Evolutionary conservation across 1,140 invertebrate genomes (phyloP).

Genomic region (Microplitis demolitor): DNA sequence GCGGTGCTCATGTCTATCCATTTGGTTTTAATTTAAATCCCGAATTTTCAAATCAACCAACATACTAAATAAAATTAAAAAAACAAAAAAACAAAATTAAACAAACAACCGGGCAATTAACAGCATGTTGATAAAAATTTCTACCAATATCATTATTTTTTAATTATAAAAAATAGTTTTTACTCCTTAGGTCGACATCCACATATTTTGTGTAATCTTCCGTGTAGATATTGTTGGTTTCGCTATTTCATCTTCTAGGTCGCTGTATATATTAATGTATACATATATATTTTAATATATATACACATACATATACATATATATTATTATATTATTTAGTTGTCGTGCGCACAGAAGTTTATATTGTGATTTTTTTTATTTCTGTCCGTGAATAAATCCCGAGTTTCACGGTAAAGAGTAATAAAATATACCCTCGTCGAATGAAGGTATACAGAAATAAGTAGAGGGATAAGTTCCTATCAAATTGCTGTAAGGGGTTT

Average conservation of each 20-base stretch:
- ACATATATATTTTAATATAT: neutral
- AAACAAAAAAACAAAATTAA: conserved; percentile 3
- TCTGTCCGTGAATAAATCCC: too few species aligned
- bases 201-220: conserved; percentile 23
- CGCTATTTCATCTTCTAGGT: conserved; percentile 30
- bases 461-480: too few species aligned
- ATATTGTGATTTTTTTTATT: too few species aligned
- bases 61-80: neutral
- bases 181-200: conserved; percentile 21
- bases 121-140: neutral
- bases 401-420: too few species aligned
- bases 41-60: neutral
- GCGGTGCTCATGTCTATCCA: conserved; percentile 56
- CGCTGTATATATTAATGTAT: conserved; percentile 4
- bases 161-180: neutral
- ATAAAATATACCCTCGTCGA: too few species aligned
- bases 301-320: neutral
- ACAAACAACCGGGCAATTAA: neutral
- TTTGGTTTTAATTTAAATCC: conserved; percentile 45
- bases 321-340: too few species aligned
- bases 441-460: too few species aligned
- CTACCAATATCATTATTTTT: too few species aligned
- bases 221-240: conserved; percentile 33
- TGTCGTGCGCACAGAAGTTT: too few species aligned
- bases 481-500: too few species aligned